Base-by-base conservation (phyloP, 2,888 invertebrate genomes). In the Netelia inedita region DNA sequence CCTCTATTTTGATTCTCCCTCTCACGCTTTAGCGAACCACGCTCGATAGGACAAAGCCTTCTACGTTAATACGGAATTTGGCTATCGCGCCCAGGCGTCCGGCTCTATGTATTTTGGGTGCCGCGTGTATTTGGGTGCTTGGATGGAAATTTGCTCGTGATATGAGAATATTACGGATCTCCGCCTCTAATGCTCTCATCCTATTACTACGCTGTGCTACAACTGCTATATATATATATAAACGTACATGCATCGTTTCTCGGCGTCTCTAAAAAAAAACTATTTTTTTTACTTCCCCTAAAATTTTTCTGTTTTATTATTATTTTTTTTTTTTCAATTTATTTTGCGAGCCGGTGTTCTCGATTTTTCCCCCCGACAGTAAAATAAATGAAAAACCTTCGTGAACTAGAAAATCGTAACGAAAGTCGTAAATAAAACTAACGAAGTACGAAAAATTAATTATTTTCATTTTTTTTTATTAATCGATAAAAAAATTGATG, bases 31-130 rank as follows among this genome's bases (percentile, higher is more conserved):
- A 35, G 35, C 69, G 71, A 72, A 53, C 1, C 23, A 46, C 35
- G 41, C 53, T 61, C 83, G 78, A 83, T 85, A 81, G 85, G 83
- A 83, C 82, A 86, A 72, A 80, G 82, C 79, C 72, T 82, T 83
- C 83, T 78, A 61, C 79, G 81, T 79, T 87, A 79, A 85, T 86
- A 83, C 82, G 79, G 79, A 85, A 88, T 87, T 83, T 87, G 76
- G 82, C 83, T 81, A 79, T 87, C 75, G 84, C 75, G 66, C 63
- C 82, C 55, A 55, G 69, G 28, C 75, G 75, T 61, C 14, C 53
- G 23, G 11, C 53, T 53, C n/a, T 16, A 63, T 63, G 65, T 79
- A 35, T 35, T 35, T 65, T 46, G 43, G 23, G 11, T n/a, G 55
- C 21, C 19, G 14, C 35, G 46, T 50, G 50, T 68, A 28, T 68